These are phyloP conservation scores for Chouioia cunea DNA, from an alignment of 2,888 invertebrate genomes.

Conservation along the genomic window DNA sequence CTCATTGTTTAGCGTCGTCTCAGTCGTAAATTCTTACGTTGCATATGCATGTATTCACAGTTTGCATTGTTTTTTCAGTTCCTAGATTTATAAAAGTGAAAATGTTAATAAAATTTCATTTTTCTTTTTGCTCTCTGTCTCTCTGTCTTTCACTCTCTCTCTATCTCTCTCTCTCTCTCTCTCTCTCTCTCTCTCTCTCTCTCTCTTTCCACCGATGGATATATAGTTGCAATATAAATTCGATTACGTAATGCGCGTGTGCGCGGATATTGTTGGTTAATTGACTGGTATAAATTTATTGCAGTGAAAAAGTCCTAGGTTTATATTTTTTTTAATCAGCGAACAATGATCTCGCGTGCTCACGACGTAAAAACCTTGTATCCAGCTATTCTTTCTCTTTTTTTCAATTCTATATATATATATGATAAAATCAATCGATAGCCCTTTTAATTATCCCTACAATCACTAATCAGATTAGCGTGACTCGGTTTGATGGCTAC, in stretches of 20 bases:
- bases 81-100: too few relatives aligned
- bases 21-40: too few relatives aligned
- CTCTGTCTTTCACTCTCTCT: slow-evolving; percentile 11
- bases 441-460: slow-evolving; percentile 46
- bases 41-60: too few relatives aligned
- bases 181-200: background rate
- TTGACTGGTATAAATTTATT: slow-evolving; percentile 28
- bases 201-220: too few relatives aligned
- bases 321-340: slow-evolving; percentile 19
- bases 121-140: too few relatives aligned
- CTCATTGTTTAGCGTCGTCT: too few relatives aligned
- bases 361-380: slow-evolving; percentile 24
- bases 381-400: slow-evolving; percentile 9
- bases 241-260: background rate
- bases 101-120: too few relatives aligned
- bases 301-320: slow-evolving; percentile 14
- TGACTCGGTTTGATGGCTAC: slow-evolving; percentile 12
- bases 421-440: slow-evolving; percentile 43
- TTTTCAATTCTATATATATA: background rate
- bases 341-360: slow-evolving; percentile 36
- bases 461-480: slow-evolving; percentile 45
- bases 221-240: background rate
- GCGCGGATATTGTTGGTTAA: slow-evolving; percentile 20
- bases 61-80: too few relatives aligned
- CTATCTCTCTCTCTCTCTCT: background rate